Evolutionary conservation across 1,140 invertebrate species (phyloP), one percentile per base, ranked within the genome.

Genomic region (Scaptomyza hsui): DNA sequence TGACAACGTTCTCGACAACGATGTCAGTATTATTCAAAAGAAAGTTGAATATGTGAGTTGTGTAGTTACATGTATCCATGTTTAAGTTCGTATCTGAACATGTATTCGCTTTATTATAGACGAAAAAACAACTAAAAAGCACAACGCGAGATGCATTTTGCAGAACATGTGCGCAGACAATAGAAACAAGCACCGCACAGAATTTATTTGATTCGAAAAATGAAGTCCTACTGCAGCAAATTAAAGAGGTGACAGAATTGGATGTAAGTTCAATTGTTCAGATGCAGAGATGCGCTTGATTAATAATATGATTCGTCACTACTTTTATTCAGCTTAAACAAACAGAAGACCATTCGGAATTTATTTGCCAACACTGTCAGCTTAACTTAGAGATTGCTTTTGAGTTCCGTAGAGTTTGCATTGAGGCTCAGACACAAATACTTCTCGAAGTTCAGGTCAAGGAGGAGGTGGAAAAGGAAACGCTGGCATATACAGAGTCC

Each of bases 401-500:
- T 3, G 74, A 81, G 18, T 81, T 81, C 37, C 78, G 78, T 7
- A 45, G 45, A 19, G 56, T 62, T 39, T 81, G 78, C 42, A 70
- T 81, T 32, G 78, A 74, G 45, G 47, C 75, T 4, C 78, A 81
- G 35, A 6, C 18, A 7, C 41, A 67, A 4, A 9, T 56, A 7
- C 41, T 61, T 3, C 41, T 69, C 0, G 10, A 82, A 5, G 35
- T 55, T 3, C 45, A 77, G 9, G 10, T 64, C 0, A 44, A 61
- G 15, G 15, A 60, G 7, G 60, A 49, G 9, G 9, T 13, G 4
- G 12, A 63, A 32, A 16, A 44, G 4, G 18, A 39, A n/a, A 21
- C 49, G 4, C 13, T 59, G 6, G 24, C 53, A 7, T 44, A 15
- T 9, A 12, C 21, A 5, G 49, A 51, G 7, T 3, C 48, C 2